Base-by-base conservation (phyloP, 2,888 invertebrate genomes). In the Erannis defoliaria region DNA sequence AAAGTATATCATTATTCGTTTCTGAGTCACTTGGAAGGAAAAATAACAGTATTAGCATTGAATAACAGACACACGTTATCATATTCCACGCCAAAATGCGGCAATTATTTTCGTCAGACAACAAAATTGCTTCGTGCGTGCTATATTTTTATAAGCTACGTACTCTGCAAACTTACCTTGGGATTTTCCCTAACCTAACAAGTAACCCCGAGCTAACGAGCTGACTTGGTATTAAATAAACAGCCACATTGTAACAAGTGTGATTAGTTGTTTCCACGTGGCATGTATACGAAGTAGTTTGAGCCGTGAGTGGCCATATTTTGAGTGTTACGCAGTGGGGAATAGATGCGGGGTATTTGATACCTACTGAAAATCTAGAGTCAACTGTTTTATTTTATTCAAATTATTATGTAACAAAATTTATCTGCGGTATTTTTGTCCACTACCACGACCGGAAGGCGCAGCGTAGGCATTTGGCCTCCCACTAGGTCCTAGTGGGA, bases 191-290 rank as follows among this genome's bases (percentile, higher is more conserved):
- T 29, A 46, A 16, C 29, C 46, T 29, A 26, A 50, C 50, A 51
- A 38, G 23, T 60, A 56, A 53, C 51, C 51, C 35, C 42, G 21
- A 57, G 42, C 62, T 62, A 63, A 65, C 60, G 65, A 63, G 61
- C 60, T 62, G 55, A 42, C 49, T 49, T 40, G 26, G 50, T 54
- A 55, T 55, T 56, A 50, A 50, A 62, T 58, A 64, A 64, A 62
- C 56, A 64, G 60, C 35, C 26, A n/a, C 42, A 48, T 55, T 50
- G 31, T 55, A 29, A 40, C 31, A 49, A 19, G 60, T 55, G 63
- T 56, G 61, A 55, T 50, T 35, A 50, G 55, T 33, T 42, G 48
- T 54, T 55, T 50, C 45, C 9, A 55, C 57, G 38, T 57, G 48
- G 48, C 31, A 26, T 43, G 50, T n/a, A 9, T 61, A 23, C 55